These are phyloP conservation scores for Lanistes nyassanus DNA, from an alignment of 1,140 invertebrate genomes.

Conservation along the genomic window DNA sequence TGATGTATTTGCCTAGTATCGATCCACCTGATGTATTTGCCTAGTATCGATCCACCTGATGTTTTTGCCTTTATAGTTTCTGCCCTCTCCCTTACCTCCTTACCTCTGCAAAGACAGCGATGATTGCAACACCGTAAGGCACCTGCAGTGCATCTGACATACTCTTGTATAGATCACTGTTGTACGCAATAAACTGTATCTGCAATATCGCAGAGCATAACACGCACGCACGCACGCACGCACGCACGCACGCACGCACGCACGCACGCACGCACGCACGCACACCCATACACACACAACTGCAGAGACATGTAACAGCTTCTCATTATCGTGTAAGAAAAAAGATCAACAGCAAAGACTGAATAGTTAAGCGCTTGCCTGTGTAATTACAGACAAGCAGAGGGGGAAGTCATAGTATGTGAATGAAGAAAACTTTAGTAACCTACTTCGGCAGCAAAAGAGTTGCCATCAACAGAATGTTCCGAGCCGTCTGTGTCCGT, in stretches of 20 bases:
- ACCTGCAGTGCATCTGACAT: conserved; percentile 89
- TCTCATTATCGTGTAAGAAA: no score
- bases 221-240: neutral
- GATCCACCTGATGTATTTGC: no score
- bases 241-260: neutral
- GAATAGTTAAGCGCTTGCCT: no score
- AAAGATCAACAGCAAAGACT: no score
- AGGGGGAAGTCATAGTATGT: neutral
- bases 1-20: no score
- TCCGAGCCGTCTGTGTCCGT: conserved; percentile 86
- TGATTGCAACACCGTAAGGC: conserved; percentile 84
- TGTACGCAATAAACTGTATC: conserved; percentile 95
- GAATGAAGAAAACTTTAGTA: no score
- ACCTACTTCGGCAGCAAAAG: conserved; percentile 59
- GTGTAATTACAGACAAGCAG: no score
- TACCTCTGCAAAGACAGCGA: conserved; percentile 89
- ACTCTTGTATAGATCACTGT: conserved; percentile 91
- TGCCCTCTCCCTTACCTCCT: conserved; percentile 40
- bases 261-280: conserved; percentile 10
- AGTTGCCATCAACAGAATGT: conserved; percentile 80
- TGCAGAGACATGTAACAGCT: neutral
- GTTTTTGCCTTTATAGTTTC: no score
- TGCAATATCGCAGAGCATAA: conserved; percentile 70
- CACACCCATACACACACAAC: neutral
- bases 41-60: no score